Evolutionary conservation across 35 echinoderm and acorn worm species (phyloP), one percentile per base, ranked within the genome.

Genomic region (Lytechinus pictus): DNA sequence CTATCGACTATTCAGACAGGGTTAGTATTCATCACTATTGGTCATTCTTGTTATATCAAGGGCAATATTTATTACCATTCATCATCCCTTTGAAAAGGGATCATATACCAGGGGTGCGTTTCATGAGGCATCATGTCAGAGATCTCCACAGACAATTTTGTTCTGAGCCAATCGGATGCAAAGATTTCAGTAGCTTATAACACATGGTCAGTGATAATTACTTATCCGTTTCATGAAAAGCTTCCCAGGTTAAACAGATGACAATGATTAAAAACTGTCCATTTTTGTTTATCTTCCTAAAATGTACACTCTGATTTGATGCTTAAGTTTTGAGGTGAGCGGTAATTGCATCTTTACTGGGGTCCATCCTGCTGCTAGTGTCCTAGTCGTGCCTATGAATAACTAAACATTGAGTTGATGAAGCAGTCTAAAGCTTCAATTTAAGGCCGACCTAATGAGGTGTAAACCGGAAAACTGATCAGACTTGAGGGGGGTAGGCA

Each of bases 321-420:
- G 61, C 61, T 71, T 19, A 5, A 44, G 61, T 3, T 66, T 71
- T 71, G 61, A 71, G 61, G 12, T 21, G 61, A 21, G 61, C 61
- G 61, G 61, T 71, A 71, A 71, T 71, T 71, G 61, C 61, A 19
- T 71, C 61, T 71, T 71, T 19, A 71, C 14, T 19, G 61, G 14
- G 13, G 14, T 71, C 61, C 61, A 21, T 21, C 24, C 61, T 13
- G 14, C 61, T 71, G 14, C 12, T 13, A 71, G 61, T 71, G 61
- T 13, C 61, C 61, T 24, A 89, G 52, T 29, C 87, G 87, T 89
- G 87, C 52, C 87, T 29, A 89, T 89, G 87, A 89, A 89, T 89
- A 89, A 89, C 28, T 89, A 52, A 89, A 11, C 6, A 7, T 12
- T 27, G 87, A 10, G 52, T 5, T 89, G 87, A 33, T 53, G 28